Evolutionary conservation across 2,888 invertebrate species (phyloP), one percentile per base, ranked within the genome.

Genomic region (Belgica antarctica): DNA sequence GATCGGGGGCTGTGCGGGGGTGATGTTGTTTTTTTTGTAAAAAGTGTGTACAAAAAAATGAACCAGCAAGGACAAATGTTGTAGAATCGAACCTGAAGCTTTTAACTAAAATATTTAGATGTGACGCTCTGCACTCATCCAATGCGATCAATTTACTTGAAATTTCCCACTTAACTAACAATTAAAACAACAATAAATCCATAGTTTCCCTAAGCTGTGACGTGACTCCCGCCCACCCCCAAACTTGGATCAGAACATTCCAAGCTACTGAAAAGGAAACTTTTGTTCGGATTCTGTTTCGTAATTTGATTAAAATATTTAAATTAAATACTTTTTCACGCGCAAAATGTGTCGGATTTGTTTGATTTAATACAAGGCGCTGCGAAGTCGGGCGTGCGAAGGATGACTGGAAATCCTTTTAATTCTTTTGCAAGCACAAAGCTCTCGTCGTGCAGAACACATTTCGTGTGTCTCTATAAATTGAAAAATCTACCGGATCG

Each of bases 271-370:
- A n/a, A 7, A 46, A n/a, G 12, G 46, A n/a, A 46, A 15, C 46
- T 7, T 46, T 46, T n/a, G n/a, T n/a, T n/a, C n/a, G n/a, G n/a
- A n/a, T n/a, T n/a, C n/a, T n/a, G n/a, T n/a, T n/a, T n/a, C n/a
- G n/a, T n/a, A n/a, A n/a, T n/a, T n/a, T 46, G 46, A 46, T 46
- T 46, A 46, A 46, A 31, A 15, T 15, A 46, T 46, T 46, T 15
- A 46, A 59, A 59, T 59, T 59, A 59, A 59, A 59, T 27, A 27
- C 5, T 27, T 27, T 59, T 59, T 59, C 27, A 59, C 59, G 59
- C 59, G 59, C 59, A 19, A 24, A 59, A 59, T 59, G 59, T 25
- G 59, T 59, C 25, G 59, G 25, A 59, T 59, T 59, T 59, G 59
- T 59, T 59, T 59, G 59, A 59, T 59, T 59, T 59, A 59, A 59